phyloP scores from a whole-genome alignment of 1,140 invertebrate species.

The Heliconius himera region DNA sequence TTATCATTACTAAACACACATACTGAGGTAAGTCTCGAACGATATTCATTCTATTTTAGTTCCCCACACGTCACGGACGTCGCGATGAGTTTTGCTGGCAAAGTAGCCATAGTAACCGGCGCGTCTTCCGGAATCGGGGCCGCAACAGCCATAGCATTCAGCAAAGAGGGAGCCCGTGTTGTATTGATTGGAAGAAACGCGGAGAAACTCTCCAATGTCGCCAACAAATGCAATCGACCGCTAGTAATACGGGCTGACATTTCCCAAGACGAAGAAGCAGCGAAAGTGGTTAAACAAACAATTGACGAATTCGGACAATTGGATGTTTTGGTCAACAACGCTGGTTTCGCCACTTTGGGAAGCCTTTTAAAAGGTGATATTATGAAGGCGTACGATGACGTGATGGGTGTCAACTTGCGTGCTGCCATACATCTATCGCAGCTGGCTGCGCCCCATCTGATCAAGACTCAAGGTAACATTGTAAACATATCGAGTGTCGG shows the following conservation, averaged over 20 bases:
- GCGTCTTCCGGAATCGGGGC: constrained; percentile 31
- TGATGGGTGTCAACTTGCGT: constrained; percentile 27
- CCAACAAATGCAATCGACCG: constrained; percentile 26
- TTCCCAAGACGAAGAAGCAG: constrained; percentile 24
- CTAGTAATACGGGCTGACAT: constrained; percentile 34
- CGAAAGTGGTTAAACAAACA: constrained; percentile 26
- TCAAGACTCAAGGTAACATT: constrained; percentile 26
- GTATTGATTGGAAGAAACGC: constrained; percentile 23
- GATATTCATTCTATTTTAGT: background rate
- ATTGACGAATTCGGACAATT: constrained; percentile 29
- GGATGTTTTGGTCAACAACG: constrained; percentile 39
- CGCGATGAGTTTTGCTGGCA: constrained; percentile 27
- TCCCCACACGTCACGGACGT: background rate
- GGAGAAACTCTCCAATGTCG: constrained; percentile 18
- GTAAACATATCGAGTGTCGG: constrained; percentile 32
- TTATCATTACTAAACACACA: background rate
- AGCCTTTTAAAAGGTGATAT: constrained; percentile 28
- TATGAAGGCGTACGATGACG: constrained; percentile 34
- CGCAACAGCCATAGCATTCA: constrained; percentile 15
- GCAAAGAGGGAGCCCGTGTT: constrained; percentile 16
- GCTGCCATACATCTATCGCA: constrained; percentile 27
- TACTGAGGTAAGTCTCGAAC: background rate
- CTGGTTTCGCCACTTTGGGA: constrained; percentile 14
- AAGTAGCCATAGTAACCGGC: constrained; percentile 27
- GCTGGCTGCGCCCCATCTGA: constrained; percentile 27